Percentiles rank a stretch among this genome's conserved stretches.
These are phyloP conservation scores for Sylvilagus floridanus DNA, from an alignment of 2,797 vertebrate species.

Conservation along the genomic window DNA sequence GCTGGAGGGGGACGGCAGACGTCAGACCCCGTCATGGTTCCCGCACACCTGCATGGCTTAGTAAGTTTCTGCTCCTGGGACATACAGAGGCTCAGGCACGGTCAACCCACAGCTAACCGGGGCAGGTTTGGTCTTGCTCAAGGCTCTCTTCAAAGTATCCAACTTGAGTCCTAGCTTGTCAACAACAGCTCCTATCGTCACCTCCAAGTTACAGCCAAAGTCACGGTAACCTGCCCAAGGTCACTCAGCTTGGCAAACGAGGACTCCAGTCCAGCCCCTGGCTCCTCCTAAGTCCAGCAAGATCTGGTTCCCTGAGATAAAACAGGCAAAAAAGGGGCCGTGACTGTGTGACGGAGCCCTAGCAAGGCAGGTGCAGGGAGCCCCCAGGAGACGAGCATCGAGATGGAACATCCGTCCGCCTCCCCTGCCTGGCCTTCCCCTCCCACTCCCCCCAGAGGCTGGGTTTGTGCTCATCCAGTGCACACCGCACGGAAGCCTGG, in stretches of 20 bases:
- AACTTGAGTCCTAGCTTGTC: not conserved
- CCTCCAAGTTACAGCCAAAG: not conserved
- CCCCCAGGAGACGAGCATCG: not conserved
- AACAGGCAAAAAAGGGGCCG: not conserved
- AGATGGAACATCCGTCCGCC: not conserved
- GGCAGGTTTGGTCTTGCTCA: conserved; percentile 15
- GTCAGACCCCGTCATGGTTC: not conserved
- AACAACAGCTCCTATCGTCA: no score
- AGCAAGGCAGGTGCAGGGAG: not conserved
- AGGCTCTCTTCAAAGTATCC: not conserved
- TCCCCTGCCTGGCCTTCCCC: not conserved
- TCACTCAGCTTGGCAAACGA: not conserved
- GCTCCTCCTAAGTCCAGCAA: not conserved
- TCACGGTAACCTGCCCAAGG: not conserved
- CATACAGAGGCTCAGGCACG: not conserved
- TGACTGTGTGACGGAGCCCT: not conserved
- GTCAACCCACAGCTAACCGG: not conserved
- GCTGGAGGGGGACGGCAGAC: accelerated
- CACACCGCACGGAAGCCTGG: not conserved
- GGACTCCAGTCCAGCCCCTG: not conserved
- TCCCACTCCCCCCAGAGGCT: not conserved
- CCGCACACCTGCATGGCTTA: not conserved
- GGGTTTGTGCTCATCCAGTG: not conserved
- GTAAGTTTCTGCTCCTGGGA: conserved; percentile 9
- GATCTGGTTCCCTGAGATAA: not conserved